A percentile compares a stretch with the other conserved stretches of the same genome.
phyloP scores from a whole-genome alignment of 2,888 invertebrate species.

The Fissipunctia ypsillon region DNA sequence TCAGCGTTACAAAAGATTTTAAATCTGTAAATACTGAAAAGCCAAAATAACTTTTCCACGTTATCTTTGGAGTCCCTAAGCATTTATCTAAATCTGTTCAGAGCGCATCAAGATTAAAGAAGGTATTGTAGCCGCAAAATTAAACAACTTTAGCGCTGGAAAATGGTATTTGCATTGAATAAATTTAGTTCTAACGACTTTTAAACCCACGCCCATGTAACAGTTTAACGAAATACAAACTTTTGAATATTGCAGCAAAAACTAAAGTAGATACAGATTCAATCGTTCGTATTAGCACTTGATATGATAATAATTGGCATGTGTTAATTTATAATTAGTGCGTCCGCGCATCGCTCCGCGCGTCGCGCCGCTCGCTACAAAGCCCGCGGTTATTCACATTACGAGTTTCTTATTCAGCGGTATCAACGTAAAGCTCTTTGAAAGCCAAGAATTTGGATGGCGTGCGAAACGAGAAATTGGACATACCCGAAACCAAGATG shows the following conservation, averaged over 20 bases:
- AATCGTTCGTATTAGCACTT: conserved; percentile 8
- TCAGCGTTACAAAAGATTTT: conserved; percentile 26
- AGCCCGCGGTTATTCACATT: conserved; percentile 54
- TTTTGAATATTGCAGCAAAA: conserved; percentile 22
- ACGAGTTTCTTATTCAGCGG: conserved; percentile 62
- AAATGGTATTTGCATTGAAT: conserved; percentile 49
- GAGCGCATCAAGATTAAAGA: conserved; percentile 44
- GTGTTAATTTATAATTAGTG: conserved; percentile 36
- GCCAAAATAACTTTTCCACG: conserved; percentile 23
- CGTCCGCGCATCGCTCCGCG: conserved; percentile 37
- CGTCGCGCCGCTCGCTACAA: conserved; percentile 60
- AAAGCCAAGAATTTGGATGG: conserved; percentile 74
- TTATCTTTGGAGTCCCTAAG: conserved; percentile 16
- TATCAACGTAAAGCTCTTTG: conserved; percentile 67
- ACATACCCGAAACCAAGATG: conserved; percentile 87
- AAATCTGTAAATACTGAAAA: conserved; percentile 4
- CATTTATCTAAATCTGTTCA: conserved; percentile 44
- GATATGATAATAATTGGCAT: conserved; percentile 32
- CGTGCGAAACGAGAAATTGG: conserved; percentile 72
- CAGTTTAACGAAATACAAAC: conserved; percentile 25
- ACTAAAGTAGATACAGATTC: conserved; percentile 14
- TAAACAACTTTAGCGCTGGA: conserved; percentile 50
- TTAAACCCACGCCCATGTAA: conserved; percentile 39
- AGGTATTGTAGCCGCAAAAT: conserved; percentile 53
- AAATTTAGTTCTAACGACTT: conserved; percentile 51